Conservation (phyloP, 2,888 invertebrate genomes). For the Agrotis exclamationis region DNA sequence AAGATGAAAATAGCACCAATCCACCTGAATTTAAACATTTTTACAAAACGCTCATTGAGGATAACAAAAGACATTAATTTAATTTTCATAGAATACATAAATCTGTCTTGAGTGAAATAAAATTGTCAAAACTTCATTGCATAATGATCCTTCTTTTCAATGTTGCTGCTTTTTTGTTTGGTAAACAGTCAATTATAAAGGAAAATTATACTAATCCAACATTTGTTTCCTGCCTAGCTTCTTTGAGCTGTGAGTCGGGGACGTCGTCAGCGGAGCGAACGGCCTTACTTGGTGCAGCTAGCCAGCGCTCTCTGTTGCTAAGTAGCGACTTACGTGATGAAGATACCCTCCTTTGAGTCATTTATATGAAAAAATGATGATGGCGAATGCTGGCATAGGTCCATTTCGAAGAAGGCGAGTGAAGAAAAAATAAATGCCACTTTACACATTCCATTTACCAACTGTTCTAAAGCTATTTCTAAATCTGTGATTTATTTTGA, state of each 20-base stretch:
- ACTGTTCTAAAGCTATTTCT: constrained; percentile 1
- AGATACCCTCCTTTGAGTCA: constrained; percentile 91
- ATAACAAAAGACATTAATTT: not conserved
- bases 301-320: constrained; percentile 94
- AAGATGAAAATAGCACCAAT: no score
- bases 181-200: constrained; percentile 9
- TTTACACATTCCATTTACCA: not conserved
- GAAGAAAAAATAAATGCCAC: constrained; percentile 20
- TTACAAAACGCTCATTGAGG: no score
- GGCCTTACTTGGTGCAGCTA: constrained; percentile 93
- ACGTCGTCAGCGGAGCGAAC: constrained; percentile 92
- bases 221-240: constrained; percentile 80
- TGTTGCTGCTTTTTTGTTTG: constrained; percentile 52
- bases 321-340: constrained; percentile 96
- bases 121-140: constrained; percentile 28
- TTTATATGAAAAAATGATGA: not conserved
- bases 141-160: constrained; percentile 40
- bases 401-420: not conserved
- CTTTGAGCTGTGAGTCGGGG: constrained; percentile 92
- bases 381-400: not conserved
- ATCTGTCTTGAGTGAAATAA: not conserved
- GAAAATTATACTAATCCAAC: constrained; percentile 35
- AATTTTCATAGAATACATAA: not conserved
- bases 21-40: no score
- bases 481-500: constrained; percentile 31